A percentile compares a stretch with the other conserved stretches of the same genome.
Evolutionary conservation across 2,113 vertebrate species (phyloP).

Genomic region (Zingel zingel): DNA sequence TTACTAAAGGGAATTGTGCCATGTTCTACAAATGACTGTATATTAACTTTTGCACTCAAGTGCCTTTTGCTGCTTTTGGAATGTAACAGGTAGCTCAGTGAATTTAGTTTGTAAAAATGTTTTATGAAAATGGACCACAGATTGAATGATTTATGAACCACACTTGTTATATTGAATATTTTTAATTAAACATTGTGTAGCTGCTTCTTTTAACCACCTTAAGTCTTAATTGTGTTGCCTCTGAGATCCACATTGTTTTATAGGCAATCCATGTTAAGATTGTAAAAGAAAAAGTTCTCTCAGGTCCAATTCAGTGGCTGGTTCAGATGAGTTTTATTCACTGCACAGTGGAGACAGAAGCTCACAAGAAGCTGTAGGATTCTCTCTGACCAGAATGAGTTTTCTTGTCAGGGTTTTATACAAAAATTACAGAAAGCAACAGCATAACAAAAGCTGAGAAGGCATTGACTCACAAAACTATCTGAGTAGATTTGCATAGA

Average conservation of each 20-base stretch:
- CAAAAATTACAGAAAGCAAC: too few relatives aligned
- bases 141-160: conserved; percentile 22
- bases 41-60: conserved; percentile 25
- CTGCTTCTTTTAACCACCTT: conserved; percentile 11
- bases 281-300: too few relatives aligned
- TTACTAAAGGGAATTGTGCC: conserved; percentile 54
- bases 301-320: too few relatives aligned
- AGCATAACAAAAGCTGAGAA: too few relatives aligned
- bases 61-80: conserved; percentile 54
- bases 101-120: conserved; percentile 47
- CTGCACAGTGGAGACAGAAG: too few relatives aligned
- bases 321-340: too few relatives aligned
- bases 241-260: conserved; percentile 11
- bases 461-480: too few relatives aligned
- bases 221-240: conserved; percentile 40
- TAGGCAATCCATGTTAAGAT: not conserved
- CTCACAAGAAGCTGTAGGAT: too few relatives aligned
- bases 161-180: conserved; percentile 10
- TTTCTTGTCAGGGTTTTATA: too few relatives aligned
- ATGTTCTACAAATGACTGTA: not conserved
- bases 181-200: conserved; percentile 11
- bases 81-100: not conserved
- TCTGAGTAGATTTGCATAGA: too few relatives aligned
- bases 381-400: too few relatives aligned
- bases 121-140: conserved; percentile 35